phyloP scores from a whole-genome alignment of 2,888 invertebrate genomes.

The Melangyna quadrimaculata region DNA sequence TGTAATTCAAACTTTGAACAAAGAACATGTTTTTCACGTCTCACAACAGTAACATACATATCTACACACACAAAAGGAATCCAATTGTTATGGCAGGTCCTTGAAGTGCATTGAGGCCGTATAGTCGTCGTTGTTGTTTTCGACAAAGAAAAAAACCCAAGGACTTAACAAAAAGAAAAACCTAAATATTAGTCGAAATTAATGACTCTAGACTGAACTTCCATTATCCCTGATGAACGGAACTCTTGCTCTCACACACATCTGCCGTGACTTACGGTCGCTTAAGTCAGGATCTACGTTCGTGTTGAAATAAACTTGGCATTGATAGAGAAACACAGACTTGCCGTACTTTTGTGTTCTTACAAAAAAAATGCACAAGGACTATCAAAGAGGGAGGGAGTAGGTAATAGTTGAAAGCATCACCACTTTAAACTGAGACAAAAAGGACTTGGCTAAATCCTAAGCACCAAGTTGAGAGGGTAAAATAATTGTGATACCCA shows the following conservation, averaged over 20 bases:
- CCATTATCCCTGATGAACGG: conserved; percentile 45
- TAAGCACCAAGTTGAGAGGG: conserved; percentile 59
- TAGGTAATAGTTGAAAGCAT: conserved; percentile 62
- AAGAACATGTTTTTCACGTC: conserved; percentile 56
- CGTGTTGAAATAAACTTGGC: conserved; percentile 57
- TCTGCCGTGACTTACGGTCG: conserved; percentile 21
- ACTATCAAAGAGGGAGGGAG: background rate
- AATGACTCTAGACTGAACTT: conserved; percentile 59
- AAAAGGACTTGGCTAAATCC: conserved; percentile 64
- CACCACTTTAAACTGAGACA: conserved; percentile 66
- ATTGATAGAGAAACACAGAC: conserved; percentile 48
- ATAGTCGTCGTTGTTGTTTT: background rate
- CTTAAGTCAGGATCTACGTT: conserved; percentile 45
- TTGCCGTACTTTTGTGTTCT: conserved; percentile 20
- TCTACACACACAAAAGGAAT: conserved; percentile 21
- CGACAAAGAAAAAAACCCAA: conserved; percentile 33
- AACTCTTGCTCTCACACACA: conserved; percentile 19
- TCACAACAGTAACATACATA: conserved; percentile 7
- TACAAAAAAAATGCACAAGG: background rate
- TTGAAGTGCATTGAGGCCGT: conserved; percentile 34
- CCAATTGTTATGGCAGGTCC: conserved; percentile 57
- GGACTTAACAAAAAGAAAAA: conserved; percentile 14
- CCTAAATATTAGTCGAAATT: conserved; percentile 62
- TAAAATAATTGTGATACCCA: conserved; percentile 70
- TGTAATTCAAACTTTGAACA: conserved; percentile 68